Percentiles rank a stretch among this genome's conserved stretches.
Conservation (phyloP, 2,797 vertebrate genomes). For the Oophaga sylvatica region DNA sequence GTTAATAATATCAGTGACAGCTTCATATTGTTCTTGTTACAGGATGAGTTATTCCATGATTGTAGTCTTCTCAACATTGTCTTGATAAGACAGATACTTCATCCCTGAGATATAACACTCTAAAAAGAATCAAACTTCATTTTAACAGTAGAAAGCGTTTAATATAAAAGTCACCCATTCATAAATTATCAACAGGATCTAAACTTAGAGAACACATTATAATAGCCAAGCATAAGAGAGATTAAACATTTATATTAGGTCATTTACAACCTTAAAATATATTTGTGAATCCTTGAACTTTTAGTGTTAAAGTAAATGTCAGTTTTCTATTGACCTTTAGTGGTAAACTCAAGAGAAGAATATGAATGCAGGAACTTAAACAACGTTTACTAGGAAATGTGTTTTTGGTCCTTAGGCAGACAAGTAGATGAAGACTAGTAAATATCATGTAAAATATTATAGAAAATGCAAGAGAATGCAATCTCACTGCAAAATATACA, state of each 20-base stretch:
- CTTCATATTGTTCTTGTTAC: background rate
- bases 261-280: conserved; percentile 16
- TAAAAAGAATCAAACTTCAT: background rate
- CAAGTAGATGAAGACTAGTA: background rate
- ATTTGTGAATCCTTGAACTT: conserved; percentile 31
- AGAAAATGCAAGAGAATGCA: background rate
- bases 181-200: conserved; percentile 45
- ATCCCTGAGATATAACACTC: background rate
- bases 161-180: conserved; percentile 14
- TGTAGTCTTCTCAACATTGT: conserved; percentile 22
- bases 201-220: conserved; percentile 32
- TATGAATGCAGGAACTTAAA: background rate
- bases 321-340: conserved; percentile 33
- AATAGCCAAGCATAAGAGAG: background rate
- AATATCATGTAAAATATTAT: background rate
- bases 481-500: too few species aligned
- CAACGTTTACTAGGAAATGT: background rate
- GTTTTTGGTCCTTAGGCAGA: background rate
- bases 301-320: conserved; percentile 45
- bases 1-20: conserved; percentile 13
- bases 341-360: conserved; percentile 10
- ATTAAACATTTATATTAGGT: conserved; percentile 46
- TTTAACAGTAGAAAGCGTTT: conserved; percentile 13
- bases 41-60: background rate
- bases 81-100: conserved; percentile 4